These are phyloP conservation scores for Platycercus adscitus DNA, from an alignment of 2,113 vertebrate genomes.

Conservation along the genomic window DNA sequence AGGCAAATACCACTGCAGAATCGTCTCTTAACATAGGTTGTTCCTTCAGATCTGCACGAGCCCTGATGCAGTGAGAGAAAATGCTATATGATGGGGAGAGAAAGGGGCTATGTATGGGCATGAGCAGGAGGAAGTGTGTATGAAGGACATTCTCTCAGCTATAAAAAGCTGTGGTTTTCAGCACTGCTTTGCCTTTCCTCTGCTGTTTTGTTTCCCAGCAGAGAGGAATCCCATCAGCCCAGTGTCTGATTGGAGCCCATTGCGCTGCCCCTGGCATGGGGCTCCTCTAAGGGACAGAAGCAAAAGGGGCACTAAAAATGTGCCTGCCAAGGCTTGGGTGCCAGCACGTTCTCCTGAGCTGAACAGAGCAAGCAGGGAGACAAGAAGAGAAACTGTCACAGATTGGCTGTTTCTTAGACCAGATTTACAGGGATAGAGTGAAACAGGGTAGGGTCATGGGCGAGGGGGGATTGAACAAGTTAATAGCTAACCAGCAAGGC, in stretches of 20 bases:
- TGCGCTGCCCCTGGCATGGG: neutral
- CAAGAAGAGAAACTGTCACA: slow-evolving; percentile 8
- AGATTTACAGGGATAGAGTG: neutral
- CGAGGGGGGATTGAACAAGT: neutral
- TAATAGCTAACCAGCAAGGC: neutral
- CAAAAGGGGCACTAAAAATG: neutral
- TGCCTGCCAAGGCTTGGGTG: neutral
- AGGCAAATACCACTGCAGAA: neutral
- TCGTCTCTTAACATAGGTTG: neutral
- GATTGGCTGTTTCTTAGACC: slow-evolving; percentile 1
- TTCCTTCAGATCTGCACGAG: neutral
- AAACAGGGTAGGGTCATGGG: neutral
- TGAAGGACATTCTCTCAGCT: neutral
- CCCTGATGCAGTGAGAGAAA: neutral
- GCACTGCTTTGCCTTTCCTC: neutral
- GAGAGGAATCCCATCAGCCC: neutral
- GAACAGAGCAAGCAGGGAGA: neutral
- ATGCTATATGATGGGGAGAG: neutral
- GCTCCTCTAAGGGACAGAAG: neutral
- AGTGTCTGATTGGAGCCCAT: neutral
- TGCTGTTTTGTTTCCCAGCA: neutral
- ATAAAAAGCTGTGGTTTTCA: neutral
- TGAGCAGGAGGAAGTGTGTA: neutral
- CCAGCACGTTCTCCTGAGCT: neutral
- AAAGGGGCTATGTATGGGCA: neutral